Evolutionary conservation across 1,140 invertebrate species (phyloP), one percentile per base, ranked within the genome.

Genomic region (Drosophila burlai): DNA sequence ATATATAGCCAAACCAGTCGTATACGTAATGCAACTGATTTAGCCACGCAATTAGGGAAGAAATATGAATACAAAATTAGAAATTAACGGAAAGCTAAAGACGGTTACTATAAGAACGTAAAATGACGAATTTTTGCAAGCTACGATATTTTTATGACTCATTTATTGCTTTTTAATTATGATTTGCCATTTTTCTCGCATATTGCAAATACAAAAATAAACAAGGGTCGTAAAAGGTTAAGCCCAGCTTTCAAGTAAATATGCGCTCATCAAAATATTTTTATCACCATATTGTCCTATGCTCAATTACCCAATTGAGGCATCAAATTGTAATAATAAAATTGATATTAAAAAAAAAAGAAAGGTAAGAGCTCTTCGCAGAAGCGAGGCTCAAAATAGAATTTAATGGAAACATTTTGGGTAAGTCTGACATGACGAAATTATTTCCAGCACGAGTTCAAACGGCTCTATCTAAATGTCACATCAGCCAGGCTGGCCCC

Each of bases 11-110:
- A 46, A 47, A 43, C 42, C 46, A 26, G 55, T 38, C 65, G 42
- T 55, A 59, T 65, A 61, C 73, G 67, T 85, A 85, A 85, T 84
- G 52, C 38, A 84, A 80, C 62, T 58, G 65, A 76, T 80, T 76
- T 54, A 15, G 43, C 18, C 55, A 31, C 15, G 47, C 73, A 66
- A 77, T 81, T 62, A 66, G 65, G 40, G 63, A 16, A 13, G 3
- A 58, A 26, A 61, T 61, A 52, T 71, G 61, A 31, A 40, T 46
- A 15, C 18, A 67, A 67, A 46, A 45, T 54, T 11, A 52, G 1
- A 26, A 60, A 57, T 21, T 13, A 4, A 10, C 4, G 1, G 6
- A 40, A 40, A 16, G 15, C 15, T 40, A 40, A 9, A 8, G 0
- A 11, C 0, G 3, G 31, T 10, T 10, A 34, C 3, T 34, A 11